These are phyloP conservation scores for Rhinopomastus cyanomelas DNA, from an alignment of 2,113 vertebrate genomes.

Conservation along the genomic window DNA sequence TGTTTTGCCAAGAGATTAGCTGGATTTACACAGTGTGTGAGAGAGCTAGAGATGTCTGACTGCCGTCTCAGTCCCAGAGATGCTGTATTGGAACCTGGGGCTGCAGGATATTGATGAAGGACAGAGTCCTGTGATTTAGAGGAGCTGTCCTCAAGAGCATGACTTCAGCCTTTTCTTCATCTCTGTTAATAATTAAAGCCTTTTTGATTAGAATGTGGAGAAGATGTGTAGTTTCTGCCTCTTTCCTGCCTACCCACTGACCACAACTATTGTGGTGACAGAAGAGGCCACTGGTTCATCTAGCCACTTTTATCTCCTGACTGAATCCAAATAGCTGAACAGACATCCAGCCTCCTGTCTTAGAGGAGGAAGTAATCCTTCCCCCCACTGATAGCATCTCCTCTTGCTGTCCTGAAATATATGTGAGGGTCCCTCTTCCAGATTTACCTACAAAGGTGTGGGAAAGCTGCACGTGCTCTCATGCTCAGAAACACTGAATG, in stretches of 20 bases:
- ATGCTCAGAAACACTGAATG: neutral
- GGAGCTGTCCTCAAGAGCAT: neutral
- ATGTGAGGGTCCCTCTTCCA: neutral
- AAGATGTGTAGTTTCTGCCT: neutral
- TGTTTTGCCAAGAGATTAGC: neutral
- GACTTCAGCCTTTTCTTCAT: neutral
- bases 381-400: neutral
- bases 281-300: neutral
- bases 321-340: neutral
- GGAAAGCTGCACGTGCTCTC: neutral
- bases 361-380: neutral
- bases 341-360: neutral
- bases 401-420: neutral
- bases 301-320: constrained; percentile 2
- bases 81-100: neutral
- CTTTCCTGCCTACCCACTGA: neutral
- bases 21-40: neutral
- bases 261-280: neutral
- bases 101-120: neutral
- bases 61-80: neutral
- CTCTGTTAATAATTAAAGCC: neutral
- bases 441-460: neutral
- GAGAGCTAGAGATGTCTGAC: neutral
- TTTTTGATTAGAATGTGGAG: neutral
- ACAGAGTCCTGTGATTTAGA: neutral